A percentile compares a stretch with the other conserved stretches of the same genome.
These are phyloP conservation scores for Matsumurasca onukii DNA, from an alignment of 1,140 invertebrate genomes.

Conservation along the genomic window DNA sequence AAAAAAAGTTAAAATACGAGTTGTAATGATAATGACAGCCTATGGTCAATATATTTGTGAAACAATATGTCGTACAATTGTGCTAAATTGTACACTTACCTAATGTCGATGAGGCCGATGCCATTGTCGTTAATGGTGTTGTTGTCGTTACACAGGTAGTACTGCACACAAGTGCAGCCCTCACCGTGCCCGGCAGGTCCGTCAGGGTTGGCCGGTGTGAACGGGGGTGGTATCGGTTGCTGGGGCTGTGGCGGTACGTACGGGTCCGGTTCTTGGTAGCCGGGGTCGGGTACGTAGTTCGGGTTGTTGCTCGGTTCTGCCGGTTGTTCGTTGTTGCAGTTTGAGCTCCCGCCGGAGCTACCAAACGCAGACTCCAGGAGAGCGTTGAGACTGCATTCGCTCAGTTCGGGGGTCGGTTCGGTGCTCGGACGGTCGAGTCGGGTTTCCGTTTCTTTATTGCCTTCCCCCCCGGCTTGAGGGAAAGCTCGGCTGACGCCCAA, in stretches of 20 bases:
- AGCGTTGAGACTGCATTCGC: not conserved
- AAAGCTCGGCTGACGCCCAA: not conserved
- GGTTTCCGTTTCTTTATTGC: not conserved
- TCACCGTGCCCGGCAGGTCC: not conserved
- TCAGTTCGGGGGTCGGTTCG: not conserved
- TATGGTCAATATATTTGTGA: not conserved
- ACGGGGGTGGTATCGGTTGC: not conserved
- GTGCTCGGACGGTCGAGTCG: not conserved
- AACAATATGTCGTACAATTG: not conserved
- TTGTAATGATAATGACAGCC: too few relatives aligned
- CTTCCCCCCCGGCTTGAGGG: too few relatives aligned
- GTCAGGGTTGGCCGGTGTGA: not conserved
- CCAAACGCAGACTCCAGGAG: not conserved
- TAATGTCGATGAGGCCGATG: conserved; percentile 37
- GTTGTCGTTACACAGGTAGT: conserved; percentile 56
- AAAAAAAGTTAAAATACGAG: too few relatives aligned
- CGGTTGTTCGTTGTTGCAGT: not conserved
- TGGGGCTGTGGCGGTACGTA: not conserved
- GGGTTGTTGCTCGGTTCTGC: not conserved
- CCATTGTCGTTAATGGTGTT: conserved; percentile 49
- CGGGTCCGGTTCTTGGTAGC: not conserved
- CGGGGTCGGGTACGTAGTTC: not conserved
- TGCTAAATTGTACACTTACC: conserved; percentile 22
- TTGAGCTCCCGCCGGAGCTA: not conserved
- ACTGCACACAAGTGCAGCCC: conserved; percentile 53